These are phyloP conservation scores for Agelastica alni DNA, from an alignment of 2,888 invertebrate genomes.

Conservation along the genomic window DNA sequence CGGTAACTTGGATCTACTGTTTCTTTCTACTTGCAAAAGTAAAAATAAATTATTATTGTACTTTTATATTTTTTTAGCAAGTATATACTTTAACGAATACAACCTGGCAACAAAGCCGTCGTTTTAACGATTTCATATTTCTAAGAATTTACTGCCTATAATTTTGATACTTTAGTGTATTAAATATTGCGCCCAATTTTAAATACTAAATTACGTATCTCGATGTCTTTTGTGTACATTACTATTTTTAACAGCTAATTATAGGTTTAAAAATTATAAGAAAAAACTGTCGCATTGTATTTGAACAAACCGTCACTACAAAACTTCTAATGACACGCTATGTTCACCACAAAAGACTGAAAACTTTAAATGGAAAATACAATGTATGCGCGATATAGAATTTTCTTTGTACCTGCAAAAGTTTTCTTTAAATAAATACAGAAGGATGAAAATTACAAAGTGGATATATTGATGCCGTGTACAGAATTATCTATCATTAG, in stretches of 20 bases:
- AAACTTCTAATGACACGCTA: constrained; percentile 3
- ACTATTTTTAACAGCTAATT: neutral
- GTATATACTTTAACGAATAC: too few species aligned
- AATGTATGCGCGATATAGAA: neutral
- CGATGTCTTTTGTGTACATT: neutral
- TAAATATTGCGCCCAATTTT: too few species aligned
- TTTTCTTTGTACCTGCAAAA: constrained; percentile 5
- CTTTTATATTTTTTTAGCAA: too few species aligned
- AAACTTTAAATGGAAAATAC: constrained; percentile 4
- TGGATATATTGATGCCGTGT: neutral
- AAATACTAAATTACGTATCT: neutral
- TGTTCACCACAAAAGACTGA: neutral
- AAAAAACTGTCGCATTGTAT: neutral
- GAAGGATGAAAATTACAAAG: neutral
- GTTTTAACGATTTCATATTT: too few species aligned
- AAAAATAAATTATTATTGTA: too few species aligned
- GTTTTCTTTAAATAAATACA: neutral
- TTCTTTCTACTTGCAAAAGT: too few species aligned
- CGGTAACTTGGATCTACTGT: too few species aligned
- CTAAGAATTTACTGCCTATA: too few species aligned
- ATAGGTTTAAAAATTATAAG: neutral
- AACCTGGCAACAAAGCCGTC: too few species aligned
- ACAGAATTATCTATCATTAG: neutral
- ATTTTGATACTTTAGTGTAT: too few species aligned
- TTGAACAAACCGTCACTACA: neutral